These are phyloP conservation scores for Colistium nudipinnis DNA, from an alignment of 2,113 vertebrate species.

Conservation along the genomic window DNA sequence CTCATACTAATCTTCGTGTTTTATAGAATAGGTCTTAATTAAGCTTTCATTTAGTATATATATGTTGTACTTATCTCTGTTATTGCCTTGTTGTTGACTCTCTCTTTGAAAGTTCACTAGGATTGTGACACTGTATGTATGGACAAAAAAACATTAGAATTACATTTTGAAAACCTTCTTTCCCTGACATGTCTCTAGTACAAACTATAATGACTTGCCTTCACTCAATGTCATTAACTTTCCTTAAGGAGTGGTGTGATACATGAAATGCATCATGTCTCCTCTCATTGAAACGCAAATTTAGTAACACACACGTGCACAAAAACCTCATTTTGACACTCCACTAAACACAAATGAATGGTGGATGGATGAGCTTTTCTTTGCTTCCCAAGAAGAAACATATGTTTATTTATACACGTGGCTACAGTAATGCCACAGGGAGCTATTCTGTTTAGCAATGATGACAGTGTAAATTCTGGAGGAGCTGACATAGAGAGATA, in stretches of 20 bases:
- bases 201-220: background rate
- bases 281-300: constrained; percentile 48
- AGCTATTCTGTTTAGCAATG: constrained; percentile 31
- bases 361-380: constrained; percentile 59
- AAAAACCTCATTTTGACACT: constrained; percentile 38
- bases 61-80: too few relatives aligned
- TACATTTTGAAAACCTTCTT: too few relatives aligned
- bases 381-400: constrained; percentile 52
- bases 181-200: constrained; percentile 15
- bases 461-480: constrained; percentile 21
- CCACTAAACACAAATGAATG: constrained; percentile 42
- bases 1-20: too few relatives aligned
- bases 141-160: too few relatives aligned
- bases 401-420: constrained; percentile 67
- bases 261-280: constrained; percentile 42
- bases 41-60: too few relatives aligned
- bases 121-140: too few relatives aligned
- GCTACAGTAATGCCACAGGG: constrained; percentile 41
- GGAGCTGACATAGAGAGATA: constrained; percentile 14
- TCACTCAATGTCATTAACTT: constrained; percentile 3
- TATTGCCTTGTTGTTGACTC: too few relatives aligned
- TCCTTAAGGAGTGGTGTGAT: constrained; percentile 23
- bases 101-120: too few relatives aligned
- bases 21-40: too few relatives aligned
- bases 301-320: constrained; percentile 9